These are phyloP conservation scores for Drosophila tanythrix DNA, from an alignment of 2,888 invertebrate genomes.

Conservation along the genomic window DNA sequence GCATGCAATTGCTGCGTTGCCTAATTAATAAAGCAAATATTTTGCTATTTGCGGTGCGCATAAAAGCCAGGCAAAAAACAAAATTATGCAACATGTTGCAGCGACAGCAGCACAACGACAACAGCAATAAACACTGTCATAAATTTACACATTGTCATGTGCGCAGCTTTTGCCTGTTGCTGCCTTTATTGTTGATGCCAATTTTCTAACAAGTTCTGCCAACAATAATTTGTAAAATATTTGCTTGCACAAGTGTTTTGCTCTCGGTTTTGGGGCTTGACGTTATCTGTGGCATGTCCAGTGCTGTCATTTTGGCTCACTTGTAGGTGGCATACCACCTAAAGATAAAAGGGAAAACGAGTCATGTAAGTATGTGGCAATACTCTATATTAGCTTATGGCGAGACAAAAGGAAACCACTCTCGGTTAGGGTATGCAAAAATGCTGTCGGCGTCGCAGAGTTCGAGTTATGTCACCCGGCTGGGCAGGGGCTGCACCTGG, in stretches of 20 bases:
- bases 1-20: conserved; percentile 43
- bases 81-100: conserved; percentile 53
- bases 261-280: conserved; percentile 18
- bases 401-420: neutral
- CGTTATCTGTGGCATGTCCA: conserved; percentile 50
- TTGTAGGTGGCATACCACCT: conserved; percentile 49
- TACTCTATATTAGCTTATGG: conserved; percentile 13
- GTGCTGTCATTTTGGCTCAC: conserved; percentile 25
- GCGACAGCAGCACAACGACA: conserved; percentile 19
- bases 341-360: conserved; percentile 23
- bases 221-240: conserved; percentile 62
- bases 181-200: conserved; percentile 43
- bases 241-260: conserved; percentile 75
- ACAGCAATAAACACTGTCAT: conserved; percentile 56
- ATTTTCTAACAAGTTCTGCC: conserved; percentile 78
- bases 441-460: conserved; percentile 34
- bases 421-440: conserved; percentile 34
- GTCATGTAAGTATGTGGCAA: conserved; percentile 8
- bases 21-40: conserved; percentile 81
- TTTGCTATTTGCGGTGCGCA: conserved; percentile 65
- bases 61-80: conserved; percentile 50
- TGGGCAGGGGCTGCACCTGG: conserved; percentile 55
- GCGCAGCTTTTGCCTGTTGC: conserved; percentile 42
- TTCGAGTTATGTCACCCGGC: conserved; percentile 65
- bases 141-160: conserved; percentile 77